A percentile compares a stretch with the other conserved stretches of the same genome.
These are phyloP conservation scores for Lypha dubia DNA, from an alignment of 2,888 invertebrate species.

Conservation along the genomic window DNA sequence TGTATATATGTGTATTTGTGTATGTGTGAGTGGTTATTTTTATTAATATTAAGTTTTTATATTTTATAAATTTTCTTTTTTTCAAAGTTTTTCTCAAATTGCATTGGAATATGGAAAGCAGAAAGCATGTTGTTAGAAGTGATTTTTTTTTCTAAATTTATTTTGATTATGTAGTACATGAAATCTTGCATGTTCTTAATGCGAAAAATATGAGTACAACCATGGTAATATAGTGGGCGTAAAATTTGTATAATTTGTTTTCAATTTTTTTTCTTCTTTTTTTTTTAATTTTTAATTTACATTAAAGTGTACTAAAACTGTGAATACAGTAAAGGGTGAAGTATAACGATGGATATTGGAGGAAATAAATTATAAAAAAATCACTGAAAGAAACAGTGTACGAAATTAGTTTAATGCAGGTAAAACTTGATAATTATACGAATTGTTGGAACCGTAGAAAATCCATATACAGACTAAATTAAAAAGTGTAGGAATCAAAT, in stretches of 20 bases:
- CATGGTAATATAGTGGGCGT: conserved; percentile 67
- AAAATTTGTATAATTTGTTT: conserved; percentile 20
- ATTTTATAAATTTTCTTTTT: neutral
- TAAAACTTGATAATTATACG: no score
- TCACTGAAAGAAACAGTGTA: neutral
- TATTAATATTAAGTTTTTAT: neutral
- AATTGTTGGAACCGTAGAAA: no score
- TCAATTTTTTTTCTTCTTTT: conserved; percentile 2
- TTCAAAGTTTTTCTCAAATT: conserved; percentile 55
- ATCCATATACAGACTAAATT: no score
- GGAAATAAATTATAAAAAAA: neutral
- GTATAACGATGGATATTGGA: neutral
- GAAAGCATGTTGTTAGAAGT: neutral
- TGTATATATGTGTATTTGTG: no score
- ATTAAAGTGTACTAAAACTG: conserved; percentile 14
- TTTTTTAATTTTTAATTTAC: conserved; percentile 22
- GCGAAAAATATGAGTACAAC: conserved; percentile 57
- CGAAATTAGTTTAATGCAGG: neutral
- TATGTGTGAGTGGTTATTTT: no score
- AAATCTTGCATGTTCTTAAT: conserved; percentile 53
- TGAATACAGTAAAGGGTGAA: neutral
- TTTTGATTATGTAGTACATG: conserved; percentile 49
- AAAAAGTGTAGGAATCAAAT: no score
- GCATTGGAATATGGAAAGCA: conserved; percentile 46
- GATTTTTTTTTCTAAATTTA: conserved; percentile 48